Conservation (phyloP, 2,797 vertebrate genomes). For the Balearica regulorum region DNA sequence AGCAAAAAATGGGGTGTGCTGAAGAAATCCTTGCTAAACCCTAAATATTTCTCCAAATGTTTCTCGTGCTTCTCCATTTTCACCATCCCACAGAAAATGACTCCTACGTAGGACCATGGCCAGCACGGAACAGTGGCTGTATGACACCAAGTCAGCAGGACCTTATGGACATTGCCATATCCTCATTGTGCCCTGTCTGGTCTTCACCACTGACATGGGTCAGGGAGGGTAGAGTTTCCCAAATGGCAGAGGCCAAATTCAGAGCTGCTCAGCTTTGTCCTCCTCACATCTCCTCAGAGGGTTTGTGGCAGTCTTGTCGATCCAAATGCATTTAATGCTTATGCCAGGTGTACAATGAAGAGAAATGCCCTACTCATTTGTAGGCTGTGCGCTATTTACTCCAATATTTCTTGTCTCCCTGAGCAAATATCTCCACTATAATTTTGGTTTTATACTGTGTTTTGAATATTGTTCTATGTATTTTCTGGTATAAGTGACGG, state of each 20-base stretch:
- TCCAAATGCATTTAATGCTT: neutral
- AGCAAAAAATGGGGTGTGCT: neutral
- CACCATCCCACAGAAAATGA: neutral
- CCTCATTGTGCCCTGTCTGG: rapidly evolving
- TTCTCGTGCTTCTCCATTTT: neutral
- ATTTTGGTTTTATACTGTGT: neutral
- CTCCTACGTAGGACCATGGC: rapidly evolving
- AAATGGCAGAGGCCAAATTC: neutral
- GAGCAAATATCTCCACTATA: neutral
- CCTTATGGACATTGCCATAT: neutral
- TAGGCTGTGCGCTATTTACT: neutral
- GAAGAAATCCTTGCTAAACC: neutral
- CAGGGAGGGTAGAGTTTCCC: neutral
- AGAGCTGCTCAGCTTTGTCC: neutral
- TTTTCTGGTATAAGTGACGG: neutral
- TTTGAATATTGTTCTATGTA: neutral
- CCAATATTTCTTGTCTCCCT: neutral
- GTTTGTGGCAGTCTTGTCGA: neutral
- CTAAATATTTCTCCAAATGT: neutral
- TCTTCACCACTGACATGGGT: neutral
- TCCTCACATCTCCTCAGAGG: neutral
- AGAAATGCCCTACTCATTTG: neutral
- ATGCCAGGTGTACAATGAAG: neutral
- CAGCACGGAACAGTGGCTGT: neutral
- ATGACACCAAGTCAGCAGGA: neutral